Evolutionary conservation across 2,113 vertebrate species (phyloP).

Genomic region (Gnathonemus echidnorhynchus): DNA sequence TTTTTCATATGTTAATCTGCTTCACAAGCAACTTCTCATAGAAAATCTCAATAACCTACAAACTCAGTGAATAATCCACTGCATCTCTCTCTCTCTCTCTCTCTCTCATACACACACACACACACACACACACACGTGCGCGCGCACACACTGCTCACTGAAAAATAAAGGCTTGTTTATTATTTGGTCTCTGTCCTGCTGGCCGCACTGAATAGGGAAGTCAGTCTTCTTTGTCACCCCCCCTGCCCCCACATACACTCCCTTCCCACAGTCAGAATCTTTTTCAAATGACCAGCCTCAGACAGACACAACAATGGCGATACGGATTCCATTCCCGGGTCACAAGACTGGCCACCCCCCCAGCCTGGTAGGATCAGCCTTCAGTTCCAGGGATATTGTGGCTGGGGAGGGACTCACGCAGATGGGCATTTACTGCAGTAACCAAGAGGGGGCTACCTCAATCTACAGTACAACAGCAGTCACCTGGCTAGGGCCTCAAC

Average conservation of each 20-base stretch:
- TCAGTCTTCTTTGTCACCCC: neutral
- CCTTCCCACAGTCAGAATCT: constrained; percentile 19
- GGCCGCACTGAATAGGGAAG: constrained; percentile 7
- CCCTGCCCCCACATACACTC: neutral
- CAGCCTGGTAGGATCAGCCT: constrained; percentile 35
- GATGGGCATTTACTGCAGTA: neutral
- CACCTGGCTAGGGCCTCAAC: neutral
- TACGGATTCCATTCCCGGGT: constrained; percentile 45
- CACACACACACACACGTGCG: neutral
- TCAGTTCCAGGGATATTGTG: constrained; percentile 6
- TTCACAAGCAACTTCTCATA: constrained; percentile 21
- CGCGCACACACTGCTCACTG: constrained; percentile 15
- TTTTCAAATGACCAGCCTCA: constrained; percentile 61
- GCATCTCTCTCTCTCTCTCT: neutral
- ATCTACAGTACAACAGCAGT: neutral
- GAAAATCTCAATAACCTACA: constrained; percentile 15
- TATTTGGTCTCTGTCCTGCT: constrained; percentile 17
- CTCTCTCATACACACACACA: neutral
- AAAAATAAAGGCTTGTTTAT: constrained; percentile 37
- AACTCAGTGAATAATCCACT: constrained; percentile 5
- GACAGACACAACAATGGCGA: constrained; percentile 58
- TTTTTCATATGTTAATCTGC: neutral
- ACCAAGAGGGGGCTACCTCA: neutral
- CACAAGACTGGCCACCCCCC: constrained; percentile 59
- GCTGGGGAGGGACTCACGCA: neutral